Base-by-base conservation (phyloP, 1,140 invertebrate species). In the Drosophila cardini region DNA sequence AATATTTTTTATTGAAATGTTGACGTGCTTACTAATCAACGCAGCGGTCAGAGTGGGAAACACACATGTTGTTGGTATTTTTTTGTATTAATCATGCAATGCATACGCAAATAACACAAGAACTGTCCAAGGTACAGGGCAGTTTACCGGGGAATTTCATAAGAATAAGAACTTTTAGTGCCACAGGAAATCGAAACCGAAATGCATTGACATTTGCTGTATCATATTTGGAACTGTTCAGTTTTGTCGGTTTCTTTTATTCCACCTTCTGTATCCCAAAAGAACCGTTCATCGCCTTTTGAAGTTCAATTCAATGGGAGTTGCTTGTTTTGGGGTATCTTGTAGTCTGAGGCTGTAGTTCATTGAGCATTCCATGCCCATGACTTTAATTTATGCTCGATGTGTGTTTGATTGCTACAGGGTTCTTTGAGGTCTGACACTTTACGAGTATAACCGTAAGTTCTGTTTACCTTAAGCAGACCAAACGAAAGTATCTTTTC, bases 11-110 rank as follows among this genome's bases (percentile, higher is more conserved):
- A 84, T 72, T 89, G 80, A 83, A 83, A 84, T 78, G 80, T 89
- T 78, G 84, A 89, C 77, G 86, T 89, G 84, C 72, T 87, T 87
- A 87, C 84, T 89, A 87, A 87, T 87, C 84, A 89, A 74, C 56
- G 32, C 40, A 64, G 40, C 26, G 64, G 52, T 60, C 53, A 61
- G 57, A 76, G 61, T 70, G 72, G 83, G 69, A 76, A 87, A 83
- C 60, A 52, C 53, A 65, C 74, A 63, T n/a, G n/a, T n/a, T n/a
- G 56, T 62, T 52, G 72, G 71, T 46, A 86, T 60, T 26, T 82
- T 89, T 87, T 26, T 82, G 84, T 87, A 87, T 87, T 87, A 87
- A 89, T 90, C 85, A 87, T 80, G 84, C 61, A 48, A 18, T 78
- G 73, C 76, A 89, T 80, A 72, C 65, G 67, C 62, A 79, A 77